Percentiles rank a stretch among this genome's conserved stretches.
Conservation (phyloP, 1,140 invertebrate species). For the Drosophila teissieri region DNA sequence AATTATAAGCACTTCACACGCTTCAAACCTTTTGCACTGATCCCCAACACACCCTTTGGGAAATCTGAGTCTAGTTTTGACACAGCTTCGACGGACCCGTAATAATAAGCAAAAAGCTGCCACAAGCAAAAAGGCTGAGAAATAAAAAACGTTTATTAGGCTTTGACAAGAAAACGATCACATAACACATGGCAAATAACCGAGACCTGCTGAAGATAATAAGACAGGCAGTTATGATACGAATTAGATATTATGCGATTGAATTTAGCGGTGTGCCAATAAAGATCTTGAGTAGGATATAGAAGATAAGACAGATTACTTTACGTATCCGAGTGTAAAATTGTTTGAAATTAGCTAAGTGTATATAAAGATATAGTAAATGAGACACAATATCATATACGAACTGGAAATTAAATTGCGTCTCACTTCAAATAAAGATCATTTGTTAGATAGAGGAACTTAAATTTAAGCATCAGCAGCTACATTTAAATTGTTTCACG, state of each 20-base stretch:
- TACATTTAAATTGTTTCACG: neutral
- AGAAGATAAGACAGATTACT: neutral
- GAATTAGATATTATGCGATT: neutral
- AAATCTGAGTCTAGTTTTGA: slow-evolving; percentile 53
- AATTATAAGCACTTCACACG: slow-evolving; percentile 66
- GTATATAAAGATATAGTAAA: too few species aligned
- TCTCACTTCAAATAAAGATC: neutral
- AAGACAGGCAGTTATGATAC: neutral
- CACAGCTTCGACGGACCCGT: slow-evolving; percentile 34
- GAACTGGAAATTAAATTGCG: too few species aligned
- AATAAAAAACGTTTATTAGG: slow-evolving; percentile 62
- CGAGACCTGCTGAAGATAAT: slow-evolving; percentile 13
- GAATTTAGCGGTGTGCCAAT: neutral
- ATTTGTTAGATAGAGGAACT: neutral
- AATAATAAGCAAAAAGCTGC: slow-evolving; percentile 41
- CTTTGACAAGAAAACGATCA: slow-evolving; percentile 55
- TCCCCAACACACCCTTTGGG: slow-evolving; percentile 59
- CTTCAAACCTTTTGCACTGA: slow-evolving; percentile 47
- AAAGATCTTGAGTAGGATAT: neutral
- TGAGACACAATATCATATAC: too few species aligned
- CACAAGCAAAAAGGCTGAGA: slow-evolving; percentile 42
- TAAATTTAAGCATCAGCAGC: neutral
- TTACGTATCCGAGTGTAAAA: too few species aligned
- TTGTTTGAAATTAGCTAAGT: too few species aligned
- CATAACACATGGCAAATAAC: slow-evolving; percentile 42